Evolutionary conservation across 2,797 vertebrate species (phyloP).

Genomic region (Ctenosaura bakeri): DNA sequence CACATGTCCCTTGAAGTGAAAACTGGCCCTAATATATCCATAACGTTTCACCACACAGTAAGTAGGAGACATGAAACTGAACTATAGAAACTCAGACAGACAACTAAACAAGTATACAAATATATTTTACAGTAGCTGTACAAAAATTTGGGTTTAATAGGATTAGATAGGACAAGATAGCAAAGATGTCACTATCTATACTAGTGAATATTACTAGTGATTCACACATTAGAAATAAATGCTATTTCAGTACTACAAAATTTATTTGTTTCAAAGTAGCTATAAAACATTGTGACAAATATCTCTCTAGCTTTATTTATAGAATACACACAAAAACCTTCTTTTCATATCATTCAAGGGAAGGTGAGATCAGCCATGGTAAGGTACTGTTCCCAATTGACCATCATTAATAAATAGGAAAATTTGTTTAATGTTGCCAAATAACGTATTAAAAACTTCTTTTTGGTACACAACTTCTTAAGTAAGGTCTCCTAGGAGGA

Average conservation of each 20-base stretch:
- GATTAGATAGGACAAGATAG: neutral
- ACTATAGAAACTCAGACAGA: conserved; percentile 6
- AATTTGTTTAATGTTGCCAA: conserved; percentile 19
- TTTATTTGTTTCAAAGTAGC: conserved; percentile 31
- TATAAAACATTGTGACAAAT: conserved; percentile 38
- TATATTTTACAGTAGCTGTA: neutral
- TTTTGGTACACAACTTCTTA: neutral
- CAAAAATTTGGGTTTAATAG: neutral
- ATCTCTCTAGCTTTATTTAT: conserved; percentile 46
- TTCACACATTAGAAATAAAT: conserved; percentile 43
- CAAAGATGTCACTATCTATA: neutral
- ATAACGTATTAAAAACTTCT: neutral
- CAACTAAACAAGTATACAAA: conserved; percentile 41
- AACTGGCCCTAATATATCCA: neutral
- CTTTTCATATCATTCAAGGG: conserved; percentile 11
- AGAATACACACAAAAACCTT: conserved; percentile 57
- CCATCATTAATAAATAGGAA: conserved; percentile 40
- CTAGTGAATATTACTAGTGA: neutral
- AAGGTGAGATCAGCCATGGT: conserved; percentile 31
- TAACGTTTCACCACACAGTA: neutral
- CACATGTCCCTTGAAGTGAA: neutral
- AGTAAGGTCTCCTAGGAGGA: conserved; percentile 26
- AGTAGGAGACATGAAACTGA: neutral
- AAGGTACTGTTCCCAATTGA: conserved; percentile 33
- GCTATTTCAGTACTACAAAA: conserved; percentile 40